Evolutionary conservation across 2,113 vertebrate species (phyloP), one percentile per base, ranked within the genome.

Genomic region (Heterocephalus glaber): DNA sequence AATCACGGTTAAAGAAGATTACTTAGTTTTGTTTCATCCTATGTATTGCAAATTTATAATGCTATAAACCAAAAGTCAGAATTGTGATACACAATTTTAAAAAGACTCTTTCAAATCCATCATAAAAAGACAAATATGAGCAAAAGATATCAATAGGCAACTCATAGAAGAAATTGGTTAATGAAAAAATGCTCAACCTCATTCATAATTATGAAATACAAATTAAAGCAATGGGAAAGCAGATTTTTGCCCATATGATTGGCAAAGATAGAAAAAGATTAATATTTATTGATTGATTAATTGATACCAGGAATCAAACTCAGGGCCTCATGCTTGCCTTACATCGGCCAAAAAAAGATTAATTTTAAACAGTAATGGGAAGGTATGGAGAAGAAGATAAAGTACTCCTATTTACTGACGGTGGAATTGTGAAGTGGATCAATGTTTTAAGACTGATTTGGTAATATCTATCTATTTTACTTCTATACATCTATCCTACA

Each of bases 201-300:
- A 82, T 24, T 95, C 28, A 81, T 63, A 79, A 61, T 92, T 86
- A 81, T 89, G 65, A 96, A 96, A 92, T 38, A 52, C 44, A 89
- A 79, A 90, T 72, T 61, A 76, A 90, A 95, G 87, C 76, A 95
- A 90, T 61, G 20, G 90, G 24, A 93, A 84, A 44, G 56, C 38
- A 92, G 56, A 49, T 26, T 79, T 87, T 68, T 90, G 76, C 10
- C 33, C 44, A 90, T 44, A 35, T 88, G n/a, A 70, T 54, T 54
- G 41, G 68, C 63, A 95, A 94, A 95, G 33, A 84, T 33, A 9
- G 41, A 77, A 94, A 79, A 93, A 38, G 35, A 60, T 63, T 66
- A n/a, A n/a, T 38, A 20, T 58, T 58, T 58, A 58, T 58, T 49
- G 5, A 49, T 49, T 49, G 5, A 49, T 49, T 49, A 6, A 49